Evolutionary conservation across 2,113 vertebrate genomes (phyloP).

Genomic region (Prinia subflava): DNA sequence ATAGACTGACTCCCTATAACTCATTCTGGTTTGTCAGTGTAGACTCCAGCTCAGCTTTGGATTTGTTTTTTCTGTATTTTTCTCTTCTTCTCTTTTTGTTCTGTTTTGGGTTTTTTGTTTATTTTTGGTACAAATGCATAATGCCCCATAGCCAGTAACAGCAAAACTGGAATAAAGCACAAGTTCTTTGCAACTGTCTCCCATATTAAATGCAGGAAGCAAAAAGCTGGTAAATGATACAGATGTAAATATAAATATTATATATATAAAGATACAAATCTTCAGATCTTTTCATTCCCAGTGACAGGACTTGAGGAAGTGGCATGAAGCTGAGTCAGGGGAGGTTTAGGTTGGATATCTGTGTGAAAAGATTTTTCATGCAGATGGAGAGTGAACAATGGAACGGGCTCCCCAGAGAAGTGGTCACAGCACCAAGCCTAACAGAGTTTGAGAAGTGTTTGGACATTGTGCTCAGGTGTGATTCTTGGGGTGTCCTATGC

Average conservation of each 20-base stretch:
- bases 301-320: not conserved
- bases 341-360: not conserved
- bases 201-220: not conserved
- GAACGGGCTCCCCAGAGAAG: not conserved
- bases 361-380: not conserved
- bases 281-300: not conserved
- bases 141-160: not conserved
- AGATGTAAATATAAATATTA: not conserved
- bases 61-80: not conserved
- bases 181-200: not conserved
- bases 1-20: not conserved
- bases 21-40: not conserved
- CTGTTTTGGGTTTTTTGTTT: too few species aligned
- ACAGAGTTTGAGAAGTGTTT: not conserved
- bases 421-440: not conserved
- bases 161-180: not conserved
- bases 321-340: not conserved
- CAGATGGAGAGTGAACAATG: not conserved
- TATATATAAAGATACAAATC: not conserved
- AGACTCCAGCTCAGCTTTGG: not conserved
- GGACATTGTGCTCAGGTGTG: not conserved
- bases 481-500: not conserved
- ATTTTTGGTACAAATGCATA: not conserved
- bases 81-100: accelerated
- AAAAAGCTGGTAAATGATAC: not conserved